phyloP scores from a whole-genome alignment of 2,797 vertebrate species.

The Falco biarmicus region DNA sequence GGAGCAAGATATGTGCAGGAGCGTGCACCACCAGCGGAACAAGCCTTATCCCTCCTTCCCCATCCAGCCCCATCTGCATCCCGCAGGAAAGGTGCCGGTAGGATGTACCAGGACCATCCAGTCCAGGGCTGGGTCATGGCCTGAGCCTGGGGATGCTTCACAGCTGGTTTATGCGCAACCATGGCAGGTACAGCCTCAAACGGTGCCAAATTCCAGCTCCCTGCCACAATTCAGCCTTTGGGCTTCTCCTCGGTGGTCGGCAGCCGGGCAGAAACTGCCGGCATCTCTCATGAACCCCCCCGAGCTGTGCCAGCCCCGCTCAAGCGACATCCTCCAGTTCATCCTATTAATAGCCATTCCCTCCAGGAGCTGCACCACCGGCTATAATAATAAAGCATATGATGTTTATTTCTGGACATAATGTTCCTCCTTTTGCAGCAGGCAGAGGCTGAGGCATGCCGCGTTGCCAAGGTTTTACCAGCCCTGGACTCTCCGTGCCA shows the following conservation, averaged over 20 bases:
- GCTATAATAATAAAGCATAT: not conserved
- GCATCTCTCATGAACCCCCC: not conserved
- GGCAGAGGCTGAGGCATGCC: not conserved
- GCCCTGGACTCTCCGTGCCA: not conserved
- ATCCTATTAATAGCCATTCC: constrained; percentile 7
- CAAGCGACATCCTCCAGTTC: not conserved
- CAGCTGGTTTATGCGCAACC: not conserved
- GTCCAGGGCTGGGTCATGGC: accelerated
- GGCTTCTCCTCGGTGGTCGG: accelerated
- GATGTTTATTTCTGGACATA: constrained; percentile 47
- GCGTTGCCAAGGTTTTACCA: constrained; percentile 60
- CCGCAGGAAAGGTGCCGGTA: not conserved
- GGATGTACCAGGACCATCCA: accelerated
- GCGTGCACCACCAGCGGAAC: accelerated
- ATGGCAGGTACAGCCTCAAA: not conserved
- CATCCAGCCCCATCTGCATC: not conserved
- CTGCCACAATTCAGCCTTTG: accelerated
- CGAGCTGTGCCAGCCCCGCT: not conserved
- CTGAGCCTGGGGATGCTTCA: accelerated
- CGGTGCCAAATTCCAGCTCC: accelerated
- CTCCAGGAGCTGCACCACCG: not conserved
- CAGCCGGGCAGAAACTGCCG: not conserved
- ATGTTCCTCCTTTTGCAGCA: constrained; percentile 16
- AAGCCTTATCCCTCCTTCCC: not conserved
- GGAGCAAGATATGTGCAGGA: not conserved